Base-by-base conservation (phyloP, 30 jellyfish, hydroid and myxozoan species). In the Pelagia noctiluca region DNA sequence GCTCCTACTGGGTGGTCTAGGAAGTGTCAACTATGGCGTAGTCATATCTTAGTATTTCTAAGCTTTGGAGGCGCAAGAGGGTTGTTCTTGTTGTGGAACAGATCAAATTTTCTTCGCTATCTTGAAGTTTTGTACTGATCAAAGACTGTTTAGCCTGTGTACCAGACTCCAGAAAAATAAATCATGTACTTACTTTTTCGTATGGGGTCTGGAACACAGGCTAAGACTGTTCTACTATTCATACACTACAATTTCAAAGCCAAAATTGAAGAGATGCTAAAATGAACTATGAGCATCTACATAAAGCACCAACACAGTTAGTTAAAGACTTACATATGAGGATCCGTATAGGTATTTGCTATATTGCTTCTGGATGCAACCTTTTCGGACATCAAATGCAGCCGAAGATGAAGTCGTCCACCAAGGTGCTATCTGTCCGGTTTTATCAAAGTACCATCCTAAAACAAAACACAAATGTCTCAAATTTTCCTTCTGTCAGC, bases 391-490 rank as follows among this genome's bases (percentile, higher is more conserved):
- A 11, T 35, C 38, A 25, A 82, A 82, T 22, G 49, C 81, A 21
- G 32, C 21, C 1, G 73, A 73, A 2, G 86, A 64, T 2, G 74
- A 29, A 25, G 42, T 36, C 1, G 92, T 82, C 71, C 80, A 47
- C 92, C 92, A 82, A 1, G 80, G 86, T 50, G 85, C 74, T 4
- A 82, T 50, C 38, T 82, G 79, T 16, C 92, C 92, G 36, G n/a
- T 28, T 50, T 82, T 82, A 35, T 70, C 92, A 37, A 21, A 82
- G 42, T 82, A 33, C 92, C 85, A 67, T 2, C 92, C 92, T 82
- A 28, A 0, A 68, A 68, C 11, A 19, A 47, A 13, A 67, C 50
- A 29, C 23, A n/a, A 35, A 30, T 68, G 19, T 0, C 16, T n/a
- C n/a, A 18, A 35, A 24, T 31, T 19, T 34, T n/a, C 24, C 2